A percentile compares a stretch with the other conserved stretches of the same genome.
phyloP scores from a whole-genome alignment of 2,113 vertebrate species.

The Apteryx owenii region DNA sequence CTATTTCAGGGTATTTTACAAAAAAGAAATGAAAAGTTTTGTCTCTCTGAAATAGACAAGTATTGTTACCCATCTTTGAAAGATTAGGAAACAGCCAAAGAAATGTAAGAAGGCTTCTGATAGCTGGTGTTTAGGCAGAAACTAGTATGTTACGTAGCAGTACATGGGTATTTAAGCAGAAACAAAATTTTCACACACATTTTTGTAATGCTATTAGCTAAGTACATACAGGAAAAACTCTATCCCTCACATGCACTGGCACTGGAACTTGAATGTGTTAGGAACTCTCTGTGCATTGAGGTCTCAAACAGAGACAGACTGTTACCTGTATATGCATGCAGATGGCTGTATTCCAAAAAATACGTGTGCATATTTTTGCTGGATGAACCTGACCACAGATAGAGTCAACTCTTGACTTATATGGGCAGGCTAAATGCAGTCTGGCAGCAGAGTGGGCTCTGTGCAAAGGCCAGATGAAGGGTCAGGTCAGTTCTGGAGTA shows the following conservation, averaged over 20 bases:
- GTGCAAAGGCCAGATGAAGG: neutral
- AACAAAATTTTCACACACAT: neutral
- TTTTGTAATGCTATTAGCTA: neutral
- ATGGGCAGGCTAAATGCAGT: neutral
- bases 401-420: neutral
- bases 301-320: neutral
- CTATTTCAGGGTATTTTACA: neutral
- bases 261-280: fast-evolving
- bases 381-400: neutral
- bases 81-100: neutral
- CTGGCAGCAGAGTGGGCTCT: neutral
- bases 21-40: neutral
- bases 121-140: neutral
- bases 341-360: neutral
- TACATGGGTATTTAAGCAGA: neutral
- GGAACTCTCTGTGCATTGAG: neutral
- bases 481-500: neutral
- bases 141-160: neutral
- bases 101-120: neutral
- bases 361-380: neutral
- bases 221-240: neutral
- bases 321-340: neutral
- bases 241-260: neutral
- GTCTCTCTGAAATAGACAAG: neutral
- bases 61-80: neutral